phyloP scores from a whole-genome alignment of 1,140 invertebrate genomes.

The Ceratina calcarata region DNA sequence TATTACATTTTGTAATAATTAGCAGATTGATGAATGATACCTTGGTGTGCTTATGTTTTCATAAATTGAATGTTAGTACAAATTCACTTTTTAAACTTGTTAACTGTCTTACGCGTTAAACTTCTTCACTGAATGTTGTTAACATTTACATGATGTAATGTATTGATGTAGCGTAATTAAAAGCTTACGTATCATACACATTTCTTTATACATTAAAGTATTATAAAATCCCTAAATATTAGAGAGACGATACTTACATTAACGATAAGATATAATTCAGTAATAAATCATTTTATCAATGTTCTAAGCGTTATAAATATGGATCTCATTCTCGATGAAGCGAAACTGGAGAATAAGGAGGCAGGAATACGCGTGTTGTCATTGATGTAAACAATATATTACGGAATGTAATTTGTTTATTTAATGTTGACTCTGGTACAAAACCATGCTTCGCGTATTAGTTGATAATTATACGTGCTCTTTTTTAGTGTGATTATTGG shows the following conservation, averaged over 20 bases:
- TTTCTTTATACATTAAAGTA: slow-evolving; percentile 39
- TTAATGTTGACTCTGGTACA: slow-evolving; percentile 50
- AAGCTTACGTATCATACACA: slow-evolving; percentile 30
- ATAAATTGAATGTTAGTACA: slow-evolving; percentile 12
- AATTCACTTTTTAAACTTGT: slow-evolving; percentile 7
- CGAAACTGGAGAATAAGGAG: background rate
- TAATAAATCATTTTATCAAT: slow-evolving; percentile 45
- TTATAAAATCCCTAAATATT: slow-evolving; percentile 24
- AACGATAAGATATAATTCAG: slow-evolving; percentile 37
- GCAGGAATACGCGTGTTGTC: background rate
- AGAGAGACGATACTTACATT: slow-evolving; percentile 32
- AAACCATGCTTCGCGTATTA: slow-evolving; percentile 30
- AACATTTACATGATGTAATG: background rate
- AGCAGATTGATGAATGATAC: background rate
- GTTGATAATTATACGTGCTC: slow-evolving; percentile 1
- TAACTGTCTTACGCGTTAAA: background rate
- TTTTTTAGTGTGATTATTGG: slow-evolving; percentile 14
- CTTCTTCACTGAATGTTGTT: slow-evolving; percentile 9
- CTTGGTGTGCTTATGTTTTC: background rate
- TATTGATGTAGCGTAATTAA: slow-evolving; percentile 15
- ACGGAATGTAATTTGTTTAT: slow-evolving; percentile 24
- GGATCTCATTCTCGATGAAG: slow-evolving; percentile 38
- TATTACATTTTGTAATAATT: slow-evolving; percentile 20
- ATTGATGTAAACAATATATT: slow-evolving; percentile 24
- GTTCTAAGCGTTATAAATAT: slow-evolving; percentile 34